A percentile compares a stretch with the other conserved stretches of the same genome.
Conservation (phyloP, 2,113 vertebrate species). For the Etia nguti region DNA sequence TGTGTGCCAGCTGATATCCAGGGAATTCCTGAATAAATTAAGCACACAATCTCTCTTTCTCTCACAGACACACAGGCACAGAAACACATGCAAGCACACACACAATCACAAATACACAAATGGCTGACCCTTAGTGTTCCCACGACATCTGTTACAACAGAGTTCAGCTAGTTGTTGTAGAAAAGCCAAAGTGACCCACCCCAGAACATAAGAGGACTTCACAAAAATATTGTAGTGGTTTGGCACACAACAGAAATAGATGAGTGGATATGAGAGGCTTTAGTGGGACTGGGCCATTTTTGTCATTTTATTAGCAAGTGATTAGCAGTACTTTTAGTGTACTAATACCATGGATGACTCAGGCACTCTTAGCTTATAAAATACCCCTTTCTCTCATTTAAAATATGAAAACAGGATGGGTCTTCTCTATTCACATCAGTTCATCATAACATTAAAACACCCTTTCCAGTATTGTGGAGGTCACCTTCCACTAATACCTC, state of each 20-base stretch:
- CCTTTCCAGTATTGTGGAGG: background rate
- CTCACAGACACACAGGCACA: background rate
- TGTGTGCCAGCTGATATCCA: conserved; percentile 42
- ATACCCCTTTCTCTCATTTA: background rate
- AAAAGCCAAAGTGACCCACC: conserved; percentile 15
- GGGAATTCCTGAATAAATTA: conserved; percentile 57
- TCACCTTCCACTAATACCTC: background rate
- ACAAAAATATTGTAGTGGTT: conserved; percentile 2
- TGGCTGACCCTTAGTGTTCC: conserved; percentile 27
- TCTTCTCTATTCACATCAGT: background rate
- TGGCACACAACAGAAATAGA: background rate
- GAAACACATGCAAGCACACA: background rate
- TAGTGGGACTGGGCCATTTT: background rate
- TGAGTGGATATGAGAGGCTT: background rate
- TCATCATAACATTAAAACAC: background rate
- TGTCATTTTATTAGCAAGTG: background rate
- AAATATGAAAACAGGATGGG: background rate
- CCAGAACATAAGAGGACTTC: background rate
- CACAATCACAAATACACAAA: background rate
- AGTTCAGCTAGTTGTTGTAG: conserved; percentile 10
- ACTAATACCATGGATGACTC: background rate
- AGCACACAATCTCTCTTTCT: background rate
- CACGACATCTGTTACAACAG: conserved; percentile 45
- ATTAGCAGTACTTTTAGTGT: background rate
- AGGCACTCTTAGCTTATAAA: background rate